These are phyloP conservation scores for Simalia tracyae DNA, from an alignment of 2,797 vertebrate genomes.

Conservation along the genomic window DNA sequence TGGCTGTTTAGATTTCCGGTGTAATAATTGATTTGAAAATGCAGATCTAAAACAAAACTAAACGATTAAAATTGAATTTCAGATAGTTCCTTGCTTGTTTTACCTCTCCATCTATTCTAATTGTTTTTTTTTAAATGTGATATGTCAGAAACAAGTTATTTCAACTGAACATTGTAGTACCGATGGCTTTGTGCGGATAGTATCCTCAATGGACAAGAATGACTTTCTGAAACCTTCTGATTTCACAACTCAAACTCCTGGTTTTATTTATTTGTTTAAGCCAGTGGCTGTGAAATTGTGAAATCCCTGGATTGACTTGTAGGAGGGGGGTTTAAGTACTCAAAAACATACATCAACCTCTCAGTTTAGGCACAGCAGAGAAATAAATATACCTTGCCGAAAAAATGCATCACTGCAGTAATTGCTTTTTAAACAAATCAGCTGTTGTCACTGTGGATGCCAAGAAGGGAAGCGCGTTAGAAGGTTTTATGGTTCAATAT, in stretches of 20 bases:
- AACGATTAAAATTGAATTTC: neutral
- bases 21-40: neutral
- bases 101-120: neutral
- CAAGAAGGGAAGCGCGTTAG: no score
- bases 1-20: neutral
- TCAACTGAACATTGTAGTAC: neutral
- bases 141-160: neutral
- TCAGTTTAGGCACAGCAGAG: no score
- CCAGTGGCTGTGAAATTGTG: no score
- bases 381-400: no score
- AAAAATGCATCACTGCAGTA: no score
- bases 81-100: neutral
- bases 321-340: no score
- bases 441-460: no score
- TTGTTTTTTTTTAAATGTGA: neutral
- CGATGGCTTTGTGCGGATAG: neutral
- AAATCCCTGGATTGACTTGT: no score
- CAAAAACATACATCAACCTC: no score
- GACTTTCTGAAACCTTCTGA: neutral
- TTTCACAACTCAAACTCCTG: neutral
- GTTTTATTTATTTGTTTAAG: no score
- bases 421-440: no score
- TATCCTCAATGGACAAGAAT: neutral
- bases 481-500: no score
- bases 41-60: neutral